These are phyloP conservation scores for Rhinogobio ventralis DNA, from an alignment of 2,797 vertebrate species.

Conservation along the genomic window DNA sequence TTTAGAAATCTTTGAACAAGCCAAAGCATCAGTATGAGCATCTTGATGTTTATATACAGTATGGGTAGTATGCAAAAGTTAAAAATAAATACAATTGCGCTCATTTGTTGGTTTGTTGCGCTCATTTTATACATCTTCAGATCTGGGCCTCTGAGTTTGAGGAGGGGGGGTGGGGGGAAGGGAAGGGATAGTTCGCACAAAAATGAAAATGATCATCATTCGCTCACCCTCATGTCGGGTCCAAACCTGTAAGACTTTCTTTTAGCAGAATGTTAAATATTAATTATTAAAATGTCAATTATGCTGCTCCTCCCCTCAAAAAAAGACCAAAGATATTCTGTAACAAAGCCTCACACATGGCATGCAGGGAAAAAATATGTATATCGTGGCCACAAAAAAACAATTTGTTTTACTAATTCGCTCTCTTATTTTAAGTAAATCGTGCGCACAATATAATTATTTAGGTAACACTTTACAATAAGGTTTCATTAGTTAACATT, in stretches of 20 bases:
- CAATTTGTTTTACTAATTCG: too few relatives aligned
- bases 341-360: too few relatives aligned
- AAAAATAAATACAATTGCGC: slow-evolving; percentile 22
- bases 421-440: too few relatives aligned
- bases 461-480: too few relatives aligned
- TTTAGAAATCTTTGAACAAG: slow-evolving; percentile 3
- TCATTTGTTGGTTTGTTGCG: slow-evolving; percentile 6
- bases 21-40: background rate
- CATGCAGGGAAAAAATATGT: background rate
- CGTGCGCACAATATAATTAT: too few relatives aligned
- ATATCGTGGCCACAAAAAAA: too few relatives aligned
- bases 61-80: slow-evolving; percentile 1
- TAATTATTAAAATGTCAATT: background rate
- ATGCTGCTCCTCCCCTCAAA: background rate
- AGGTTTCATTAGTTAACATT: too few relatives aligned
- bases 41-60: slow-evolving; percentile 37
- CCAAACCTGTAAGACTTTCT: slow-evolving; percentile 1
- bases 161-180: too few relatives aligned
- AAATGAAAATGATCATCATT: background rate
- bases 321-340: background rate
- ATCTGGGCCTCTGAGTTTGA: background rate
- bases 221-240: background rate
- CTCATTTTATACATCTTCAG: slow-evolving; percentile 24
- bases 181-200: background rate
- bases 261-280: background rate